A percentile compares a stretch with the other conserved stretches of the same genome.
Conservation (phyloP, 92 coral and sea anemone species). For the Virgularia gustaviana region DNA sequence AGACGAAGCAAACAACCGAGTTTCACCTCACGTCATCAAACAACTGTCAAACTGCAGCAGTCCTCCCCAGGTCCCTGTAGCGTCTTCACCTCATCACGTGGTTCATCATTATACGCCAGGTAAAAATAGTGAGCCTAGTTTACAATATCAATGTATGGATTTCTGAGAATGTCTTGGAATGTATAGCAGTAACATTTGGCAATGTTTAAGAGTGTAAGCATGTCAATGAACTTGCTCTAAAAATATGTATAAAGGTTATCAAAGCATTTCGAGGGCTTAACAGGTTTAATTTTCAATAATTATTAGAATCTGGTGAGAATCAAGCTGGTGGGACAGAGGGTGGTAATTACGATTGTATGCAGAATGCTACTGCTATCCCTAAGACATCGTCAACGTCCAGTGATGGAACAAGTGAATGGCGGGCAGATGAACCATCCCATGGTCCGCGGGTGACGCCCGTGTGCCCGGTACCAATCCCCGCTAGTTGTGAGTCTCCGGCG, state of each 20-base stretch:
- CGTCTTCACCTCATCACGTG: slow-evolving; percentile 34
- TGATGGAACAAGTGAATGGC: slow-evolving; percentile 33
- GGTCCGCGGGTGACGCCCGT: slow-evolving; percentile 17
- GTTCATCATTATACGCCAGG: slow-evolving; percentile 32
- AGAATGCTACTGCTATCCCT: neutral
- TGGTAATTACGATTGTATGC: slow-evolving; percentile 29
- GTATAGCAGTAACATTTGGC: no score
- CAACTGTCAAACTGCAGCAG: slow-evolving; percentile 20
- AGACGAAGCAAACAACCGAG: slow-evolving; percentile 11
- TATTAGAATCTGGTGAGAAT: neutral
- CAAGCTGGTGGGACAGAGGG: neutral
- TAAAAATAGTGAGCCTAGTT: neutral
- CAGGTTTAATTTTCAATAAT: no score
- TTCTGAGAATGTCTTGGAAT: no score
- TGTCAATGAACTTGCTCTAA: no score
- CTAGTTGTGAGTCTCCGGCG: slow-evolving; percentile 20
- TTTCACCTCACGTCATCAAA: slow-evolving; percentile 33
- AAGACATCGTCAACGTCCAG: slow-evolving; percentile 22
- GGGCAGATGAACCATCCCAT: slow-evolving; percentile 1
- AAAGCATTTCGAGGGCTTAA: no score
- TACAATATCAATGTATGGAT: no score
- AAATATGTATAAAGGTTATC: no score
- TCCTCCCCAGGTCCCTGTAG: slow-evolving; percentile 12
- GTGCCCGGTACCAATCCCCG: slow-evolving; percentile 24
- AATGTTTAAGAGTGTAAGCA: no score